Percentiles rank a stretch among this genome's conserved stretches.
phyloP scores from a whole-genome alignment of 2,797 vertebrate genomes.

The Echiichthys vipera region DNA sequence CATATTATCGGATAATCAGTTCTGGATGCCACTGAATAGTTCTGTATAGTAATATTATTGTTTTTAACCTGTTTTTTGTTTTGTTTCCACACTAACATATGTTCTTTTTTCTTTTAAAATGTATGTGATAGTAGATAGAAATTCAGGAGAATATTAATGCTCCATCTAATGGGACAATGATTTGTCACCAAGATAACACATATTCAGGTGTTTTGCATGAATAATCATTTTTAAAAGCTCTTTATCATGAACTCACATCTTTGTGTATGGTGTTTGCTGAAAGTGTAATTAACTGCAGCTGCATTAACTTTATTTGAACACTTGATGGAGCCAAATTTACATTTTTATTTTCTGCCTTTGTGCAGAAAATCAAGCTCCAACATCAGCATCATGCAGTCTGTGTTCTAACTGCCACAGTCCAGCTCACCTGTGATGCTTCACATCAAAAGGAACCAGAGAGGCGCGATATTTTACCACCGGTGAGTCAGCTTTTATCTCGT shows the following conservation, averaged over 20 bases:
- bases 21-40: too few relatives aligned
- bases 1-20: background rate
- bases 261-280: background rate
- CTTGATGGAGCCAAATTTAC: conserved; percentile 42
- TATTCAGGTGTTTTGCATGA: too few relatives aligned
- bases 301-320: background rate
- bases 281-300: background rate
- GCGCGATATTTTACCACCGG: background rate
- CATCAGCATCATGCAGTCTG: background rate
- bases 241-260: background rate
- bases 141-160: background rate
- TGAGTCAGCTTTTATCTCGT: too few relatives aligned
- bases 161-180: background rate
- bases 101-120: background rate
- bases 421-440: background rate
- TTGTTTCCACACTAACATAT: background rate
- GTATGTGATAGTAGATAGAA: background rate
- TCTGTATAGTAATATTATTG: too few relatives aligned
- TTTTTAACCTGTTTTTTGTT: too few relatives aligned
- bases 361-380: background rate
- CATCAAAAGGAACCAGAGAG: background rate
- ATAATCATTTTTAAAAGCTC: too few relatives aligned
- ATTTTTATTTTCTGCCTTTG: background rate
- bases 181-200: background rate
- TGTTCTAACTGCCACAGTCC: background rate